Conservation (phyloP, 53 echinoderm and acorn worm species). For the Actinopyga echinites region DNA sequence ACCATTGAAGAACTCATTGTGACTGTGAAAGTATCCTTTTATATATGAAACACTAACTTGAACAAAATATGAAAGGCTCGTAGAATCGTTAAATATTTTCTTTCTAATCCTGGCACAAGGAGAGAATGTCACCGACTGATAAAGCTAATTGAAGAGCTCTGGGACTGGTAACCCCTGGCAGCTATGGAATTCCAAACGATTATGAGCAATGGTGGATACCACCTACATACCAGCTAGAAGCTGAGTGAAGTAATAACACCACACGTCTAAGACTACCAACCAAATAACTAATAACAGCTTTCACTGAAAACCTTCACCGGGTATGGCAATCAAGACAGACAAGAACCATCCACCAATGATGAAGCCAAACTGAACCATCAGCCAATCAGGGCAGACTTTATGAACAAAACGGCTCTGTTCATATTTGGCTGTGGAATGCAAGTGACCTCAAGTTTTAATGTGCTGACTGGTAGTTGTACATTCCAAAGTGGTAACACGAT, state of each 20-base stretch:
- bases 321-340: conserved; percentile 15
- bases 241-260: conserved; percentile 35
- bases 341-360: conserved; percentile 58
- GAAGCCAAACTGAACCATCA: conserved; percentile 22
- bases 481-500: conserved; percentile 18
- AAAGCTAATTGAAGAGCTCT: conserved; percentile 32
- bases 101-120: conserved; percentile 9
- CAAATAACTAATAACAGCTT: conserved; percentile 9
- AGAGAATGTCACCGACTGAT: conserved; percentile 8
- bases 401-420: conserved; percentile 69
- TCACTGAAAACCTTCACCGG: conserved; percentile 2
- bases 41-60: neutral
- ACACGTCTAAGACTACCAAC: conserved; percentile 38
- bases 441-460: conserved; percentile 46
- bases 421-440: conserved; percentile 98
- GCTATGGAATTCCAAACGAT: conserved; percentile 37
- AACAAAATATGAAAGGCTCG: neutral
- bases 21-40: neutral
- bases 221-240: conserved; percentile 40
- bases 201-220: conserved; percentile 27
- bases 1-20: conserved; percentile 23
- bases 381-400: conserved; percentile 69
- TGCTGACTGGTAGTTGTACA: neutral
- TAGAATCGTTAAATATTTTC: conserved; percentile 21
- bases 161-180: conserved; percentile 31